These are phyloP conservation scores for Exocentrus adspersus DNA, from an alignment of 2,888 invertebrate species.

Conservation along the genomic window DNA sequence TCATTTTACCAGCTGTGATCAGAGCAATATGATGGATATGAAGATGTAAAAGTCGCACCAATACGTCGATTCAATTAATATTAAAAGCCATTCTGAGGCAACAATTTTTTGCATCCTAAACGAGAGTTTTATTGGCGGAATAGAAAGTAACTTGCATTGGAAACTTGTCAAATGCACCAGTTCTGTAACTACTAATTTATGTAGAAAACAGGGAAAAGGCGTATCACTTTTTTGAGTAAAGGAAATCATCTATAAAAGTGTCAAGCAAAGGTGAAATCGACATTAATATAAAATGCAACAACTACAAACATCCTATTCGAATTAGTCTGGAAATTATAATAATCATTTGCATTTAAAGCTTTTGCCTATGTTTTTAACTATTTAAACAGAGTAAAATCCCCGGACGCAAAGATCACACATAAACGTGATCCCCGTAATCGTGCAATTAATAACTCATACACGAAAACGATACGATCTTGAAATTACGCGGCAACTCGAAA, in stretches of 20 bases:
- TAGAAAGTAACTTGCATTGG: constrained; percentile 7
- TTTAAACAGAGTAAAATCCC: too few species aligned
- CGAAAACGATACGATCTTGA: constrained; percentile 18
- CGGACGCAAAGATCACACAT: not conserved
- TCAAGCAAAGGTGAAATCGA: not conserved
- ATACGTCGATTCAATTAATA: not conserved
- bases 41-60: too few species aligned
- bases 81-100: not conserved
- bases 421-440: constrained; percentile 13
- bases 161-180: constrained; percentile 17
- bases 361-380: too few species aligned
- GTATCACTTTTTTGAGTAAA: not conserved
- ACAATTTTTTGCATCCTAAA: not conserved
- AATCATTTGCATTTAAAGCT: too few species aligned
- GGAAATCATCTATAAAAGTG: not conserved
- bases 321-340: too few species aligned
- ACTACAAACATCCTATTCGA: too few species aligned
- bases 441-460: constrained; percentile 3
- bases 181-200: not conserved
- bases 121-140: constrained; percentile 6
- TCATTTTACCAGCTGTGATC: too few species aligned
- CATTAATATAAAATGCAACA: too few species aligned
- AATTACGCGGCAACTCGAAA: constrained; percentile 14
- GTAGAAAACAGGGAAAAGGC: too few species aligned
- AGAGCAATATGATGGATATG: too few species aligned